Conservation (phyloP, 2,888 invertebrate genomes). For the Tiliacea aurago region DNA sequence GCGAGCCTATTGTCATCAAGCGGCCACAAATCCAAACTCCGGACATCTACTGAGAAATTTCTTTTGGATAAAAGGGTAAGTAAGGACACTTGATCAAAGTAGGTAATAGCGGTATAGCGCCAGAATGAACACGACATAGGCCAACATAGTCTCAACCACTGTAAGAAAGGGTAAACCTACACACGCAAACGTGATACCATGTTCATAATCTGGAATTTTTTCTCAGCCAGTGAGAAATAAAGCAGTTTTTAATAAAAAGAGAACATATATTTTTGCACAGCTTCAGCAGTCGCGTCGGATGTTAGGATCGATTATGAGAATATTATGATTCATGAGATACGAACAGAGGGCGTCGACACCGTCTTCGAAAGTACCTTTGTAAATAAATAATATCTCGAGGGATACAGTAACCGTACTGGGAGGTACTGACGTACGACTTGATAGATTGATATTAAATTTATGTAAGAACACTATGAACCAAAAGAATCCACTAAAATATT, state of each 20-base stretch:
- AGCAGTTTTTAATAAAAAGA: slow-evolving; percentile 13
- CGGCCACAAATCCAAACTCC: too few relatives aligned
- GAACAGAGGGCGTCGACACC: slow-evolving; percentile 55
- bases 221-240: not conserved
- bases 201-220: not conserved
- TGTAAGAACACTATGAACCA: not conserved
- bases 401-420: slow-evolving; percentile 6
- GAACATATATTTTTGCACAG: slow-evolving; percentile 23
- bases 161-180: not conserved
- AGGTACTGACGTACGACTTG: slow-evolving; percentile 1
- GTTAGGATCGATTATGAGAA: slow-evolving; percentile 41
- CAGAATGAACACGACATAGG: not conserved
- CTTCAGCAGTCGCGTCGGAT: slow-evolving; percentile 6
- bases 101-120: not conserved
- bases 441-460: slow-evolving; percentile 10
- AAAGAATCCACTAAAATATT: not conserved
- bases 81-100: too few relatives aligned
- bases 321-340: slow-evolving; percentile 60
- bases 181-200: not conserved
- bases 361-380: slow-evolving; percentile 26
- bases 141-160: not conserved
- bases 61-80: not conserved
- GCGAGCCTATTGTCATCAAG: not conserved
- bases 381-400: slow-evolving; percentile 51
- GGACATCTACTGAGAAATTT: not conserved